phyloP scores from a whole-genome alignment of 2,113 vertebrate genomes.

The Rynchops niger region DNA sequence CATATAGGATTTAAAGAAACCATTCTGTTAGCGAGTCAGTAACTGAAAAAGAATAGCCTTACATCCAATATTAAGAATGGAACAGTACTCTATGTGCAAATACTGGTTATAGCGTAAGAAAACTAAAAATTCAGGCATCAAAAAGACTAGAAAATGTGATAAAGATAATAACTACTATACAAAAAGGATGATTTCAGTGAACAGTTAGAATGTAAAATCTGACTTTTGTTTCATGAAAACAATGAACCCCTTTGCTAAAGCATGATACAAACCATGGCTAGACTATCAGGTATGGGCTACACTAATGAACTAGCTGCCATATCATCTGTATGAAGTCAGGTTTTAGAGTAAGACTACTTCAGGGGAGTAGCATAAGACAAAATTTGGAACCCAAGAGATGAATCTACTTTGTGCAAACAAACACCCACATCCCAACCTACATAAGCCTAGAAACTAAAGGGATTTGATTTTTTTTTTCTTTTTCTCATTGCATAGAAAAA shows the following conservation, averaged over 20 bases:
- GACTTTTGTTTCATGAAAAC: background rate
- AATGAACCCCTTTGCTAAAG: background rate
- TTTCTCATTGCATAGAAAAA: background rate
- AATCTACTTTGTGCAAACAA: background rate
- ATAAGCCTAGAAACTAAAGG: background rate
- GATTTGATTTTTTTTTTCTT: background rate
- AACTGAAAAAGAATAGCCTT: background rate
- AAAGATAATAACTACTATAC: background rate
- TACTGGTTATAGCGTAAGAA: background rate
- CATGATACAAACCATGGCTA: background rate
- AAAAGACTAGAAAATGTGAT: fast-evolving
- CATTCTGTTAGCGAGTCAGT: background rate
- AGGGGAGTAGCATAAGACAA: background rate
- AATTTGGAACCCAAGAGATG: background rate
- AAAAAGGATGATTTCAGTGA: background rate
- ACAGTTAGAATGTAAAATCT: background rate
- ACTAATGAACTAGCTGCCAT: background rate
- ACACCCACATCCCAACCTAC: background rate
- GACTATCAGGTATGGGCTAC: background rate
- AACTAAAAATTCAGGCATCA: background rate
- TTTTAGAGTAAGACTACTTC: background rate
- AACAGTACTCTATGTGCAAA: background rate
- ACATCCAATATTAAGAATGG: background rate
- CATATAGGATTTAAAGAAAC: background rate
- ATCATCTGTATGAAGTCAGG: background rate